Percentiles rank a stretch among this genome's conserved stretches.
Evolutionary conservation across 2,888 invertebrate genomes (phyloP).

Genomic region (Quadroppia sp.): DNA sequence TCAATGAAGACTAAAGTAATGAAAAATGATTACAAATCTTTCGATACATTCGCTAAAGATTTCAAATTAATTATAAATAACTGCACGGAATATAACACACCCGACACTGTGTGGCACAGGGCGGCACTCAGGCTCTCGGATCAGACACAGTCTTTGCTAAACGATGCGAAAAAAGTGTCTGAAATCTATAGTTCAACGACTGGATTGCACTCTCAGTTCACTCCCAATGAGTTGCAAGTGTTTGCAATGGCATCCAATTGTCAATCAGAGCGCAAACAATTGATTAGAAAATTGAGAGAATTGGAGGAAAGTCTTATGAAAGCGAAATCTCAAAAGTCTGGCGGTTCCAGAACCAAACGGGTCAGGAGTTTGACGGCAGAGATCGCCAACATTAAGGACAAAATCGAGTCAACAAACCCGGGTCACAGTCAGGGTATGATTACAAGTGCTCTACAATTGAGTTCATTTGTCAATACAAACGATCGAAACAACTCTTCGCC

Average conservation of each 20-base stretch:
- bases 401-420: not conserved
- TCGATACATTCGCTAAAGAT: constrained; percentile 78
- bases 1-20: constrained; percentile 68
- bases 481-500: not conserved
- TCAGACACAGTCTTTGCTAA: constrained; percentile 53
- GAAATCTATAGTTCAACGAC: constrained; percentile 31
- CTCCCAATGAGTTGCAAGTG: not conserved
- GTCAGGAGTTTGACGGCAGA: constrained; percentile 21
- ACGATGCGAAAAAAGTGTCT: constrained; percentile 17
- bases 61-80: constrained; percentile 94
- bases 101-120: constrained; percentile 89
- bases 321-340: constrained; percentile 13
- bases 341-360: constrained; percentile 24
- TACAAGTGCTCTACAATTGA: not conserved
- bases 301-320: constrained; percentile 17
- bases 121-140: constrained; percentile 85
- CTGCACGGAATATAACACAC: constrained; percentile 89
- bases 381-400: constrained; percentile 5
- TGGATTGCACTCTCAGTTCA: constrained; percentile 35
- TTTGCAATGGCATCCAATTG: not conserved
- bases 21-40: constrained; percentile 56
- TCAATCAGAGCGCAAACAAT: not conserved
- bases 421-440: not conserved
- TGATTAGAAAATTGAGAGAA: not conserved
- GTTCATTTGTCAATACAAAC: not conserved